Conservation (phyloP, 2,888 invertebrate genomes). For the Phytoseiulus persimilis region DNA sequence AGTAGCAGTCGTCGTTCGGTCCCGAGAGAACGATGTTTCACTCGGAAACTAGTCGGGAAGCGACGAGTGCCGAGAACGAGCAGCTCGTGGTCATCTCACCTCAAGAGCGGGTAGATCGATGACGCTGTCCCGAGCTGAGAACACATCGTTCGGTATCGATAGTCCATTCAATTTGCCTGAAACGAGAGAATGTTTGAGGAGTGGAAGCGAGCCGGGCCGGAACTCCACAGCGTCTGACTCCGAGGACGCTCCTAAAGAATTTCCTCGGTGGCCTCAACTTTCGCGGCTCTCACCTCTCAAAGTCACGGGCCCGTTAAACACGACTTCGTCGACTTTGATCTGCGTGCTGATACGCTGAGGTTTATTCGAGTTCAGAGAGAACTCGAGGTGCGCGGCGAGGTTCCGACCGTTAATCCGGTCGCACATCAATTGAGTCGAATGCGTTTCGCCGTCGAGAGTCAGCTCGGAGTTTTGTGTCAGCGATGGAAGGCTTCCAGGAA, state of each 20-base stretch:
- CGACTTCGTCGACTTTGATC: not conserved
- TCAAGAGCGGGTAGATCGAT: not conserved
- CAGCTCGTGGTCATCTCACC: not conserved
- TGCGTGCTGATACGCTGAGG: not conserved
- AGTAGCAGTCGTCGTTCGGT: too few species aligned
- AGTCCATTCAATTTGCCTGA: not conserved
- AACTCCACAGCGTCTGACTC: not conserved
- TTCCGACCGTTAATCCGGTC: too few species aligned
- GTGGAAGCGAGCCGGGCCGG: not conserved
- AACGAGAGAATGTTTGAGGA: not conserved
- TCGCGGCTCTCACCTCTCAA: not conserved
- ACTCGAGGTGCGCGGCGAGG: too few species aligned
- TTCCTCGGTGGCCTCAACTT: not conserved
- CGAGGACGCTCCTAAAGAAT: not conserved
- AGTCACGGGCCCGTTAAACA: not conserved
- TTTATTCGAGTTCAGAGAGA: not conserved
- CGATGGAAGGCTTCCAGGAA: not conserved
- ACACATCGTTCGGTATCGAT: not conserved
- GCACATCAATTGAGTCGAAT: not conserved
- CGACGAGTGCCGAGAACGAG: too few species aligned
- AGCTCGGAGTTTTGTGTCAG: not conserved
- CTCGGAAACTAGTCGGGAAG: too few species aligned
- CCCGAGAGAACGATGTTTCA: too few species aligned
- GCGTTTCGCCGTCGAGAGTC: not conserved
- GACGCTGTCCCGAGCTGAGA: not conserved